Percentiles rank a stretch among this genome's conserved stretches.
Evolutionary conservation across 2,888 invertebrate species (phyloP).

Genomic region (Parasteatoda lunata): DNA sequence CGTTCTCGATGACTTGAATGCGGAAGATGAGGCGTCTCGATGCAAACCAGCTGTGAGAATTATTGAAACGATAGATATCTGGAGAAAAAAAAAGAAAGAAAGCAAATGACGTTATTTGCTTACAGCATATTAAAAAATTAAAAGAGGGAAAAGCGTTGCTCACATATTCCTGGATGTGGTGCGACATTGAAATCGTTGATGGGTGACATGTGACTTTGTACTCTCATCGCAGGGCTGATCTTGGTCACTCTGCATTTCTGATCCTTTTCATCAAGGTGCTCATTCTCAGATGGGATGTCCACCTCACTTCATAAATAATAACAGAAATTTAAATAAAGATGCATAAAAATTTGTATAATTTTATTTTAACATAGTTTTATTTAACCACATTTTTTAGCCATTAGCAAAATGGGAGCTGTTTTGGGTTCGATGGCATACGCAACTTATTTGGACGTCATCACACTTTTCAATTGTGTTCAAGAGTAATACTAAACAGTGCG

Average conservation of each 20-base stretch:
- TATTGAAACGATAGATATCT: constrained; percentile 38
- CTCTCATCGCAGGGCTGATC: constrained; percentile 40
- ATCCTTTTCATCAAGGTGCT: constrained; percentile 40
- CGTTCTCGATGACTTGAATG: constrained; percentile 3
- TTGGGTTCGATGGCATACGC: too few species aligned
- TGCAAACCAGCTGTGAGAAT: constrained; percentile 36
- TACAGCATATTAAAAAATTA: too few species aligned
- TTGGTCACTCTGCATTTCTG: constrained; percentile 29
- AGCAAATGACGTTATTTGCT: too few species aligned
- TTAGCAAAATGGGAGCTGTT: too few species aligned
- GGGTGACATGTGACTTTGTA: constrained; percentile 21
- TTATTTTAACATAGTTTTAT: too few species aligned
- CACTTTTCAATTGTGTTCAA: too few species aligned
- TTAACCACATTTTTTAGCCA: too few species aligned
- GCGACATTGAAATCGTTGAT: background rate
- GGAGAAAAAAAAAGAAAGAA: constrained; percentile 4
- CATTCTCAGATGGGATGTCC: constrained; percentile 24
- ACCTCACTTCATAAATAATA: background rate
- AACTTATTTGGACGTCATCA: too few species aligned
- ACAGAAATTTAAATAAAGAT: too few species aligned
- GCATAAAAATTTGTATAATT: too few species aligned
- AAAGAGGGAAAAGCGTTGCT: background rate
- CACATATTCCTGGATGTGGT: constrained; percentile 22
- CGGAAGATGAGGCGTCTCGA: constrained; percentile 26
- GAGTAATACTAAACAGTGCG: too few species aligned